Evolutionary conservation across 2,888 invertebrate species (phyloP), one percentile per base, ranked within the genome.

Genomic region (Neria commutata): DNA sequence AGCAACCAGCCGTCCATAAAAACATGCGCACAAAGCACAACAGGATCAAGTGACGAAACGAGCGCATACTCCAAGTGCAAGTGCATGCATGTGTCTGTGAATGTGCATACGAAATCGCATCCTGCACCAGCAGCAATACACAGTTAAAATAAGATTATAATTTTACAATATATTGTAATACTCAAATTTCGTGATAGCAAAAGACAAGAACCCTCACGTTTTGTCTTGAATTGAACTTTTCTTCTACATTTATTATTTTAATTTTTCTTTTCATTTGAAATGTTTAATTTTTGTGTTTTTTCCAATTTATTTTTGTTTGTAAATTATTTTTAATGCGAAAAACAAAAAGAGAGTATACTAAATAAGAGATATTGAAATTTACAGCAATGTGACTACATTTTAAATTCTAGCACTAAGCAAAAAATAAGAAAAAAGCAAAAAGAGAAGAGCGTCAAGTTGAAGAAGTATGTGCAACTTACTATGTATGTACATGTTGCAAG

Each of bases 121-220:
- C 46, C 8, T 14, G 4, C 16, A 37, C 10, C 4, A n/a, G 37
- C n/a, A 25, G 17, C 16, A 54, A 40, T 14, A 52, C n/a, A 48
- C 14, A 52, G 34, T 33, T 34, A 33, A 33, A 33, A 48, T 55
- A 48, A 55, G 37, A 25, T n/a, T 23, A 51, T 48, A 37, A 37
- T 34, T 62, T 62, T 61, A 60, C 61, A n/a, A 69, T 60, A 64
- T 69, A 66, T 64, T 66, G 72, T 66, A 77, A 80, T 80, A 79
- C 79, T 79, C 80, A 80, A 77, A 69, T 77, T 75, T 79, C 79
- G 79, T 79, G 80, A 80, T 80, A 79, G 73, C 70, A 72, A 73
- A 71, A 68, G 69, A 65, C 74, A 74, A 65, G 70, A 59, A 54
- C 50, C 56, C 63, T 62, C 64, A 66, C 57, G 67, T 67, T 64